Evolutionary conservation across 2,113 vertebrate genomes (phyloP).

Genomic region (Alces alces): DNA sequence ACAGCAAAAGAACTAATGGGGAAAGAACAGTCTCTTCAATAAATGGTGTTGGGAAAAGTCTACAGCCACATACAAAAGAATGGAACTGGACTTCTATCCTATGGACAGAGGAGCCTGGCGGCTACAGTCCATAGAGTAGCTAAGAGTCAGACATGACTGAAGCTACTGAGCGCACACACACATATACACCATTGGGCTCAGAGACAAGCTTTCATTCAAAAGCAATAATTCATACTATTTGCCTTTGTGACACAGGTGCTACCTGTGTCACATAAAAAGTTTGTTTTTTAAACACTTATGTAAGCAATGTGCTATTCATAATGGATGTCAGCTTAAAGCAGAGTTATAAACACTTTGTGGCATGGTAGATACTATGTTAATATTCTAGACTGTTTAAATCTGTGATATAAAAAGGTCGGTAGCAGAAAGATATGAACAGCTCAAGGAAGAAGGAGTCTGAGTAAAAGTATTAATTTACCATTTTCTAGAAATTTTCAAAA

Average conservation of each 20-base stretch:
- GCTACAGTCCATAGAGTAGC: background rate
- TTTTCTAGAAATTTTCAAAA: slow-evolving; percentile 7
- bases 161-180: background rate
- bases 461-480: slow-evolving; percentile 10
- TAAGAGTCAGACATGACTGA: background rate
- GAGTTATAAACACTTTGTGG: background rate
- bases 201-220: slow-evolving; percentile 26
- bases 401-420: background rate
- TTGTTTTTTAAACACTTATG: background rate
- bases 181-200: background rate
- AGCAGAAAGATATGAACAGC: background rate
- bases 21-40: background rate
- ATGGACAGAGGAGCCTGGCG: background rate
- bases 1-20: background rate
- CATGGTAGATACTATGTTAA: background rate
- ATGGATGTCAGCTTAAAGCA: background rate
- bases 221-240: background rate
- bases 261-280: background rate
- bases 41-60: background rate
- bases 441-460: background rate
- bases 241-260: background rate
- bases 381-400: background rate
- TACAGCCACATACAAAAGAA: background rate
- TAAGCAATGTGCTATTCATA: slow-evolving; percentile 15
- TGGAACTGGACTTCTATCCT: background rate